Evolutionary conservation across 2,113 vertebrate genomes (phyloP), one percentile per base, ranked within the genome.

Genomic region (Serinus canaria): DNA sequence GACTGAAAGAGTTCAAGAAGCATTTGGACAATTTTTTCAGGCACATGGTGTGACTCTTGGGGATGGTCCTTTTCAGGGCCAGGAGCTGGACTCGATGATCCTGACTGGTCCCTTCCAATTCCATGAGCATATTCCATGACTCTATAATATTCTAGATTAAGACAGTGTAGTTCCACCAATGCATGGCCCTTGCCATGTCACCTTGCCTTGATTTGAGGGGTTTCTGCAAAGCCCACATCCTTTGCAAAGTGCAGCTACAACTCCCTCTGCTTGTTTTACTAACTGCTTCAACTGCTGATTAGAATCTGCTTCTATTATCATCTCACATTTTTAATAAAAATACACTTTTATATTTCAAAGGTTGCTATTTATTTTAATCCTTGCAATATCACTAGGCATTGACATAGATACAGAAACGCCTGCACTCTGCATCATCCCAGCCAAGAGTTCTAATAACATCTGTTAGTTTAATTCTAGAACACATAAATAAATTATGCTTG

Each of bases 401-500:
- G 73, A 92, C 64, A 70, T 62, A 89, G 63, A 80, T 73, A 73
- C 15, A 69, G 77, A 91, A 94, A 86, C 33, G 64, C 74, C 64
- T 94, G 72, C 64, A 89, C 76, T 90, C 55, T 70, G 23, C 73
- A 92, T 90, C 60, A 74, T 95, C 83, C 52, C 39, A 92, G 86
- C 86, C 80, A 86, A 93, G 80, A 93, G 83, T 90, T 95, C 89
- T 90, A 64, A 55, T 93, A 92, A 92, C 83, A 90, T 95, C 85
- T 96, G 86, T 89, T 93, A 90, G 73, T 86, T 93, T 94, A 93
- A 93, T 94, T 92, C 89, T 91, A 87, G 80, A 94, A 83, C 87
- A 83, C 60, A 86, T 93, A 92, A 89, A 90, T 86, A 95, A 87
- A 94, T 94, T 74, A 83, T 81, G 59, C 76, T 94, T 90, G 90